phyloP scores from a whole-genome alignment of 2,797 vertebrate species.

The Ambastaia sidthimunki region DNA sequence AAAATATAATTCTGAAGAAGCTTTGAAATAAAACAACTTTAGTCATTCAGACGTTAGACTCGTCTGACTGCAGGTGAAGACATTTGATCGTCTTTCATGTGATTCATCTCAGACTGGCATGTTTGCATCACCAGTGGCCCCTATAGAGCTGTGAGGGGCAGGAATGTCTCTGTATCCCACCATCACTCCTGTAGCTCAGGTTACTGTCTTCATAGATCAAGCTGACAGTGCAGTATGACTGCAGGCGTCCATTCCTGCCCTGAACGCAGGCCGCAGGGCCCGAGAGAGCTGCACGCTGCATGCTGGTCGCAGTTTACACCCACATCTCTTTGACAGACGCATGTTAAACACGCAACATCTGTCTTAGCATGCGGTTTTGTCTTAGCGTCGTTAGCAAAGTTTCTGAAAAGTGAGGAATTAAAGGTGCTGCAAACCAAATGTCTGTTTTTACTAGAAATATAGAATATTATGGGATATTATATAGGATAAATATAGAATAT shows the following conservation, averaged over 20 bases:
- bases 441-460: not conserved
- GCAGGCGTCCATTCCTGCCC: not conserved
- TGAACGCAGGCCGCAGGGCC: not conserved
- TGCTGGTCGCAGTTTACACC: constrained; percentile 15
- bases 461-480: too few relatives aligned
- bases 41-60: not conserved
- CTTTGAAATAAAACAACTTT: too few relatives aligned
- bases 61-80: not conserved
- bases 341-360: constrained; percentile 13
- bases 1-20: too few relatives aligned
- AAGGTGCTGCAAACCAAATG: not conserved
- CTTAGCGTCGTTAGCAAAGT: not conserved
- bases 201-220: constrained; percentile 82
- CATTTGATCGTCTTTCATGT: constrained; percentile 32
- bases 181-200: constrained; percentile 70
- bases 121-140: constrained; percentile 74
- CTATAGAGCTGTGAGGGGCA: constrained; percentile 69
- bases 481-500: too few relatives aligned
- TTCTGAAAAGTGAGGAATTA: not conserved
- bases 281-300: not conserved
- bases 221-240: constrained; percentile 72
- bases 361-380: not conserved
- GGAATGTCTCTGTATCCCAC: constrained; percentile 61
- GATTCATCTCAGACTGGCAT: constrained; percentile 72
- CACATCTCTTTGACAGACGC: constrained; percentile 12